Conservation (phyloP, 2,113 vertebrate species). For the Climacteris rufus region DNA sequence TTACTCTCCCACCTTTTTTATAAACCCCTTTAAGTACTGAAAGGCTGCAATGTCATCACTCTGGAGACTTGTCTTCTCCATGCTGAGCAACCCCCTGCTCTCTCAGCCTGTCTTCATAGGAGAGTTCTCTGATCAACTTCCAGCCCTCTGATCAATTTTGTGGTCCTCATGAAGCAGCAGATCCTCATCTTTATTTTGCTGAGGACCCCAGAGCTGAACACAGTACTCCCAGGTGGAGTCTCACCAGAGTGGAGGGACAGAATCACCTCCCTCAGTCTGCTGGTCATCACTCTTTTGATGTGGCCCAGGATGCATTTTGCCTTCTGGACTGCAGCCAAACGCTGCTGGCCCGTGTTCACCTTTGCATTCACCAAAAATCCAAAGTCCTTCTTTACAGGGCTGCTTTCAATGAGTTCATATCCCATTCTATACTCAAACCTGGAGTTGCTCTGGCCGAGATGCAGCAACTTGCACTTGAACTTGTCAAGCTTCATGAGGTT, state of each 20-base stretch:
- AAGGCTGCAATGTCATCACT: neutral
- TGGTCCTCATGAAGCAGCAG: neutral
- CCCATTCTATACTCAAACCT: neutral
- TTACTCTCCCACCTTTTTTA: neutral
- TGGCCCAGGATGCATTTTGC: neutral
- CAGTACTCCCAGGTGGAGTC: neutral
- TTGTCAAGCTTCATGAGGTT: neutral
- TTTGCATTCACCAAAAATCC: neutral
- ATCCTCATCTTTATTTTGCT: neutral
- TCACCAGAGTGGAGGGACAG: neutral
- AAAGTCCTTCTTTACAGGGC: fast-evolving
- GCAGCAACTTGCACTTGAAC: neutral
- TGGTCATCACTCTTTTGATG: neutral
- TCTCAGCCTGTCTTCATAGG: neutral
- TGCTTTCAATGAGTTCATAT: neutral
- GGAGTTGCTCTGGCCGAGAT: neutral
- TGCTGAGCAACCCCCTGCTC: neutral
- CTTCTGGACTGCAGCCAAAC: neutral
- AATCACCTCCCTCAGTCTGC: neutral
- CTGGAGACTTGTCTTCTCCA: neutral
- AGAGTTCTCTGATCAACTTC: neutral
- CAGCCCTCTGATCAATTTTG: neutral
- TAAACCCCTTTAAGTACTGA: neutral
- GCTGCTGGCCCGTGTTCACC: neutral
- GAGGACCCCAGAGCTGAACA: neutral